phyloP scores from a whole-genome alignment of 2,888 invertebrate genomes.

The Sussaba pulchella region DNA sequence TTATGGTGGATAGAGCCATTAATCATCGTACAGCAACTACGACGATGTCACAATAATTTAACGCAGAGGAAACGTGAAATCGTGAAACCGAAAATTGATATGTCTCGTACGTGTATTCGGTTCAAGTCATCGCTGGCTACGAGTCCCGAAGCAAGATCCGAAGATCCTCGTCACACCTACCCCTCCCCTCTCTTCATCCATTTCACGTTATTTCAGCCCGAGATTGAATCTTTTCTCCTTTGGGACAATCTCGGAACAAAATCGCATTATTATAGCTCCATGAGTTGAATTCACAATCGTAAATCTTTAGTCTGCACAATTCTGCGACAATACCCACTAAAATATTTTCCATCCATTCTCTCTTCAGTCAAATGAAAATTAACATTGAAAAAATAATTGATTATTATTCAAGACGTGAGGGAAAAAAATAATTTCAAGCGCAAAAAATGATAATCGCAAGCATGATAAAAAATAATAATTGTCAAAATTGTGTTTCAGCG shows the following conservation, averaged over 20 bases:
- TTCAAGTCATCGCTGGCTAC: background rate
- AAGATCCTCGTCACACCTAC: constrained; percentile 7
- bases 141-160: constrained; percentile 5
- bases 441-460: no score
- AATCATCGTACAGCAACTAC: no score
- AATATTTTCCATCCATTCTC: no score
- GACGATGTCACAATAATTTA: no score
- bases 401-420: no score
- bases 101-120: constrained; percentile 12
- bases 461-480: background rate
- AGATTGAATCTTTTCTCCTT: constrained; percentile 61
- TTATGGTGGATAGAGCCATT: no score
- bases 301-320: background rate
- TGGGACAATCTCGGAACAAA: constrained; percentile 47
- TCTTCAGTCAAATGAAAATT: no score
- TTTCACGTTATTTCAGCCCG: background rate
- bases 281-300: constrained; percentile 57
- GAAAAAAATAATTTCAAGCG: no score
- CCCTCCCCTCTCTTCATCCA: background rate
- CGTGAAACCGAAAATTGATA: constrained; percentile 32
- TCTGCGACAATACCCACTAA: no score
- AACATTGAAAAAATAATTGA: no score
- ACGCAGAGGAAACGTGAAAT: background rate
- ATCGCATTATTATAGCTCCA: constrained; percentile 37
- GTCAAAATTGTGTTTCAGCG: constrained; percentile 11